Base-by-base conservation (phyloP, 2,113 vertebrate genomes). In the Cepphus grylle region DNA sequence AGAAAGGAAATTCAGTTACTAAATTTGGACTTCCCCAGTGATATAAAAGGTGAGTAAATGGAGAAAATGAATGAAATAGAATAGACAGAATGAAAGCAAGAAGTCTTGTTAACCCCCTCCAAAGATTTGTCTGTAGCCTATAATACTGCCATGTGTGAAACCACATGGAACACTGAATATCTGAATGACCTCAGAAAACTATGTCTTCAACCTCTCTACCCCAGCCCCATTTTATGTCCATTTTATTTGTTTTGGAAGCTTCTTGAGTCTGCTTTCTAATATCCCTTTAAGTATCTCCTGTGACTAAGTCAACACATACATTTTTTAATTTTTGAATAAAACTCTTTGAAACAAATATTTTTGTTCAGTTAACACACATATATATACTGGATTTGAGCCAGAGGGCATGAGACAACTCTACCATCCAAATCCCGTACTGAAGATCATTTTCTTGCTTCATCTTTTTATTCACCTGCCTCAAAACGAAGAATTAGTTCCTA, bases 161-260 rank as follows among this genome's bases (percentile, higher is more conserved):
- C 6, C 5, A 52, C 5, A 21, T 0, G 2, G 47, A 83, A 81
- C 29, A 43, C 0, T 47, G 10, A 69, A 19, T 7, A 38, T 36
- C 18, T 42, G 10, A 43, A 30, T 16, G 30, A 70, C 11, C 38
- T 8, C 18, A 72, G 5, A 12, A 63, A 89, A 42, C 18, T 40
- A 7, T 34, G 23, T 25, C 19, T 82, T 70, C 66, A 79, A 20
- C 17, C 6, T 78, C 15, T 65, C 32, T 7, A 42, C 1, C 2
- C 3, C 15, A 55, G 29, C 6, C 1, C 5, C 6, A 30, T 81
- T 74, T 88, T 78, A 2, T 29, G 11, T 42, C 5, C 58, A 8
- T 74, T 86, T 61, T 6, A 43, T 74, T 88, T 88, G 53, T 38
- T 85, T 83, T 55, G 23, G 17, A 92, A 58, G 14, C 2, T 52